Conservation (phyloP, 1,140 invertebrate species). For the Littorina saxatilis region DNA sequence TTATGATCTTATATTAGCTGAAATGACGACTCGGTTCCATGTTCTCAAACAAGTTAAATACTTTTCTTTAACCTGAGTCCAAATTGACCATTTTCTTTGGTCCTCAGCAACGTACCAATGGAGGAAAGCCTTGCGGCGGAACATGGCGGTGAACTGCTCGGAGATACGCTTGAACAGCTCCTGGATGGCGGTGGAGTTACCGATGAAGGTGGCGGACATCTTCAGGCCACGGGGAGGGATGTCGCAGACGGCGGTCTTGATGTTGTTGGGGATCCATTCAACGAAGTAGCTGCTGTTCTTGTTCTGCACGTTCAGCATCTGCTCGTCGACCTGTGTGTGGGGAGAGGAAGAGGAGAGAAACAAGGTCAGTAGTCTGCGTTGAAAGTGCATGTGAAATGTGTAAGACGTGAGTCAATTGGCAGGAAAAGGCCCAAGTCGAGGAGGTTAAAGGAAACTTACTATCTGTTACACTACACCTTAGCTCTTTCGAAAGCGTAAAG, state of each 20-base stretch:
- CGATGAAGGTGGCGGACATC: slow-evolving; percentile 91
- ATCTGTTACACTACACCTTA: too few species aligned
- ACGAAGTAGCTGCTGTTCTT: slow-evolving; percentile 87
- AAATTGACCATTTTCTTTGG: too few species aligned
- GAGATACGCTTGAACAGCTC: slow-evolving; percentile 86
- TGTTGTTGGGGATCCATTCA: slow-evolving; percentile 95
- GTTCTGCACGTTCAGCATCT: slow-evolving; percentile 74
- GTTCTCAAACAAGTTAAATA: too few species aligned
- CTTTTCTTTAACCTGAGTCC: too few species aligned
- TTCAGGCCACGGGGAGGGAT: slow-evolving; percentile 93
- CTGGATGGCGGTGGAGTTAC: slow-evolving; percentile 85
- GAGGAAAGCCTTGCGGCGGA: slow-evolving; percentile 84
- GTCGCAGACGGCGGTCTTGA: slow-evolving; percentile 94
- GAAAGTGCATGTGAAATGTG: neutral
- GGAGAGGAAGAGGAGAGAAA: neutral
- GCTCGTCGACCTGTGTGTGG: slow-evolving; percentile 59
- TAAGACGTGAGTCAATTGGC: neutral
- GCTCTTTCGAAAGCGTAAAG: too few species aligned
- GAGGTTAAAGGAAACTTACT: too few species aligned
- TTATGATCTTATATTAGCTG: too few species aligned
- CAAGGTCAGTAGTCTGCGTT: too few species aligned
- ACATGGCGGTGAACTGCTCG: slow-evolving; percentile 81
- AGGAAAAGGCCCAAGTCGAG: too few species aligned
- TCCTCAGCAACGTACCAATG: slow-evolving; percentile 81
- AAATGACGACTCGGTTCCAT: too few species aligned